Evolutionary conservation across 2,797 vertebrate species (phyloP).

Genomic region (Prionace glauca): DNA sequence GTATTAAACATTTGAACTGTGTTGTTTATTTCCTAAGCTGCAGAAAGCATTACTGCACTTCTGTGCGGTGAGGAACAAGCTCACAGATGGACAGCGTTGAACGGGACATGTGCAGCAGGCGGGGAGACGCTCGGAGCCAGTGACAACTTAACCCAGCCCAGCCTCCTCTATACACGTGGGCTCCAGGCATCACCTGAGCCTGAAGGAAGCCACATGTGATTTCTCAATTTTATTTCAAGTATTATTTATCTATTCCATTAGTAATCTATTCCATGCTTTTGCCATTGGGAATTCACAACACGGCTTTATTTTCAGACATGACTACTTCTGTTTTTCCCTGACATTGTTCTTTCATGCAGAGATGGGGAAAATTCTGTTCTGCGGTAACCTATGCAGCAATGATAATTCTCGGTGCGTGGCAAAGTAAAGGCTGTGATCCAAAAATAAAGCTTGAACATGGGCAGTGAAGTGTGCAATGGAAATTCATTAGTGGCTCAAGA

Average conservation of each 20-base stretch:
- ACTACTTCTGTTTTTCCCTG: neutral
- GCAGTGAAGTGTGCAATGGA: conserved; percentile 47
- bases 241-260: conserved; percentile 21
- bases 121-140: neutral
- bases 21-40: conserved; percentile 38
- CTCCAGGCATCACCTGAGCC: neutral
- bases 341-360: conserved; percentile 40
- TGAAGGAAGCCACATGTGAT: neutral
- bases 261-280: conserved; percentile 39
- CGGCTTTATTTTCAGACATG: conserved; percentile 34
- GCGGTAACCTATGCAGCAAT: conserved; percentile 38
- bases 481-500: conserved; percentile 46
- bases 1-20: conserved; percentile 15
- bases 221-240: conserved; percentile 37
- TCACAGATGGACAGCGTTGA: neutral
- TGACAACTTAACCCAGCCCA: neutral
- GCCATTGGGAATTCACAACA: conserved; percentile 5
- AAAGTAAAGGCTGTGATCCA: conserved; percentile 41
- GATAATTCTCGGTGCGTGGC: neutral
- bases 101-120: neutral
- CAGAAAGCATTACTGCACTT: accelerated
- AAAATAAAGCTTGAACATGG: conserved; percentile 45
- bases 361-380: conserved; percentile 26
- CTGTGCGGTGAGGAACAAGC: neutral
- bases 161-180: neutral